Evolutionary conservation across 2,113 vertebrate genomes (phyloP).

Genomic region (Hippocampus comes): DNA sequence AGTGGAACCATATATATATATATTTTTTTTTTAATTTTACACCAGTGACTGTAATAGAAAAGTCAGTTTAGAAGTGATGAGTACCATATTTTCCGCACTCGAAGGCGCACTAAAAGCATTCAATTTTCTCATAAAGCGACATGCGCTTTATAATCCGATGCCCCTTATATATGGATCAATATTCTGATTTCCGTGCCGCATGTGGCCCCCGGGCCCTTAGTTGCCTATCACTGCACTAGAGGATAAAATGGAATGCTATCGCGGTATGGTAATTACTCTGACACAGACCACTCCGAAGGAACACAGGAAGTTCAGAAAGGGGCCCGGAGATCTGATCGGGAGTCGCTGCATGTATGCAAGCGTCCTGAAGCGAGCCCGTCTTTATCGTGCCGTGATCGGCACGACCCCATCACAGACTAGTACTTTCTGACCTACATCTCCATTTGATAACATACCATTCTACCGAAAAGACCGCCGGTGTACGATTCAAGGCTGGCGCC

Average conservation of each 20-base stretch:
- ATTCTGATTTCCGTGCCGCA: too few relatives aligned
- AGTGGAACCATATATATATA: too few relatives aligned
- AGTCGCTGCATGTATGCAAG: slow-evolving; percentile 19
- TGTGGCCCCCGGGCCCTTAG: too few relatives aligned
- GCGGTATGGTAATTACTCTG: slow-evolving; percentile 49
- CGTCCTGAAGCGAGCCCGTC: slow-evolving; percentile 39
- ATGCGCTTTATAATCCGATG: too few relatives aligned
- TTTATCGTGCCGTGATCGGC: slow-evolving; percentile 57
- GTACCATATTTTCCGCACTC: too few relatives aligned
- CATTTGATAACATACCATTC: slow-evolving; percentile 50
- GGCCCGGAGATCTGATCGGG: slow-evolving; percentile 47
- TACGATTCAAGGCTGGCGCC: slow-evolving; percentile 15
- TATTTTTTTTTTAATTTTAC: slow-evolving; percentile 37
- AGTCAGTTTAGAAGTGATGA: not conserved
- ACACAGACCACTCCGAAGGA: slow-evolving; percentile 30
- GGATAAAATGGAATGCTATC: slow-evolving; percentile 55
- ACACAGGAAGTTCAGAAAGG: slow-evolving; percentile 48
- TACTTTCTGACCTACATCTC: slow-evolving; percentile 63
- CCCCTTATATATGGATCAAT: too few relatives aligned
- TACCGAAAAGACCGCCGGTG: slow-evolving; percentile 33
- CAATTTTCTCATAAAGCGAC: too few relatives aligned
- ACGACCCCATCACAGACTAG: slow-evolving; percentile 1
- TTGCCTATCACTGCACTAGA: too few relatives aligned
- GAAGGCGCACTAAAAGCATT: too few relatives aligned
- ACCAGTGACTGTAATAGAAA: not conserved